Base-by-base conservation (phyloP, 2,113 vertebrate genomes). In the Leptosomus discolor region DNA sequence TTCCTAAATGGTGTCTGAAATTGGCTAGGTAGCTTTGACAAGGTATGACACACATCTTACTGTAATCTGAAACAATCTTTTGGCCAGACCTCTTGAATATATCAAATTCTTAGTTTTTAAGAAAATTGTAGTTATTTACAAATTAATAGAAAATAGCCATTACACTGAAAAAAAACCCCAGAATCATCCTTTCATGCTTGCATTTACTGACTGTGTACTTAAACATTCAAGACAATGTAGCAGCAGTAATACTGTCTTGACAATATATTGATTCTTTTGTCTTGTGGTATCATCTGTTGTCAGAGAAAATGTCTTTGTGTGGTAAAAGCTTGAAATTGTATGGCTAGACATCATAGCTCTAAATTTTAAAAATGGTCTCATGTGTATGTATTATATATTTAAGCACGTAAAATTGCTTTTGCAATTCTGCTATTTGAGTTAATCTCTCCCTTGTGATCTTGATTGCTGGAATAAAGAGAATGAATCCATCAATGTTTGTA, bases 241-340 rank as follows among this genome's bases (percentile, higher is more conserved):
- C 73, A 82, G 41, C 74, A 68, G 26, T 91, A 87, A 54, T 76
- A 50, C 19, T 88, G 77, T 96, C 92, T 96, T 91, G 96, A 92
- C 90, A 78, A 83, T 93, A 51, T 96, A 92, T 85, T 91, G 61
- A 60, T 64, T 91, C 29, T 48, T 94, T 95, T 94, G 77, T 93
- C 73, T n/a, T 94, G 63, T 76, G 39, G 30, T 75, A 36, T 92
- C 32, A 48, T 87, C 56, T 89, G 32, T 85, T 93, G 77, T 90
- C 74, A 90, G 65, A 85, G 69, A 82, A 92, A 57, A 85, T 84
- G 56, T 41, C 74, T 87, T 69, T 91, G 46, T 96, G 54, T 58
- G 88, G 53, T 88, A 53, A 73, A 37, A 43, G 11, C 37, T 85
- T 85, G 53, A 56, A 88, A 68, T 92, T 71, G 22, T 76, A 54